These are phyloP conservation scores for Microtus pennsylvanicus DNA, from an alignment of 2,113 vertebrate species.

Conservation along the genomic window DNA sequence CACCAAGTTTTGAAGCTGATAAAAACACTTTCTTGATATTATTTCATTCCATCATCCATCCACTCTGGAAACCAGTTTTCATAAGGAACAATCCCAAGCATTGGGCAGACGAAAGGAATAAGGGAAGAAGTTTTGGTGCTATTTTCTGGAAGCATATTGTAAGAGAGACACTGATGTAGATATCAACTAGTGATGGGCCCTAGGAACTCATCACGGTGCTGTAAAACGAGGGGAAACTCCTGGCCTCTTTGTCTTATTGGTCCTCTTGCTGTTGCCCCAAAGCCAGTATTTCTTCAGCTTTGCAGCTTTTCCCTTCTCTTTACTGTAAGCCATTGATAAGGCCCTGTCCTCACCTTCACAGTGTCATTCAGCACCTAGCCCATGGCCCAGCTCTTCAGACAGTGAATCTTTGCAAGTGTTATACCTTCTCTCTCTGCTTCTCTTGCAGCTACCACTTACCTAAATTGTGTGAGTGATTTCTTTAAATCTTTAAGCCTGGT, in stretches of 20 bases:
- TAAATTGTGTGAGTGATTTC: neutral
- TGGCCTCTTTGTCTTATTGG: neutral
- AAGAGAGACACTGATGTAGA: neutral
- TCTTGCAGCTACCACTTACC: neutral
- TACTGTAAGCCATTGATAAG: neutral
- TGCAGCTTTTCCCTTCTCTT: neutral
- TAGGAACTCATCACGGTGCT: neutral
- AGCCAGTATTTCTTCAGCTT: neutral
- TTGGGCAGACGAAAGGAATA: neutral
- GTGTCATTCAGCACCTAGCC: neutral
- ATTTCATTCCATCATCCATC: neutral
- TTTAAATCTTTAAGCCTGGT: neutral
- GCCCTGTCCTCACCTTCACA: too few species aligned
- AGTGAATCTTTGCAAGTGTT: neutral
- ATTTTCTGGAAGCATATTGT: neutral
- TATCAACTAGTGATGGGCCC: neutral
- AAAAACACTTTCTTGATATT: neutral
- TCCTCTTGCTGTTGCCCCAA: neutral
- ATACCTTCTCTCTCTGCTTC: neutral
- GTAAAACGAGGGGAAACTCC: too few species aligned
- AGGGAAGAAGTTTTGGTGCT: neutral
- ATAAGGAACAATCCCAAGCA: neutral
- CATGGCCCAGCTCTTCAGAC: neutral
- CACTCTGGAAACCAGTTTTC: slow-evolving; percentile 1
- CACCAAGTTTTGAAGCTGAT: neutral